Evolutionary conservation across 2,113 vertebrate genomes (phyloP), one percentile per base, ranked within the genome.

Genomic region (Zosterops japonicus): DNA sequence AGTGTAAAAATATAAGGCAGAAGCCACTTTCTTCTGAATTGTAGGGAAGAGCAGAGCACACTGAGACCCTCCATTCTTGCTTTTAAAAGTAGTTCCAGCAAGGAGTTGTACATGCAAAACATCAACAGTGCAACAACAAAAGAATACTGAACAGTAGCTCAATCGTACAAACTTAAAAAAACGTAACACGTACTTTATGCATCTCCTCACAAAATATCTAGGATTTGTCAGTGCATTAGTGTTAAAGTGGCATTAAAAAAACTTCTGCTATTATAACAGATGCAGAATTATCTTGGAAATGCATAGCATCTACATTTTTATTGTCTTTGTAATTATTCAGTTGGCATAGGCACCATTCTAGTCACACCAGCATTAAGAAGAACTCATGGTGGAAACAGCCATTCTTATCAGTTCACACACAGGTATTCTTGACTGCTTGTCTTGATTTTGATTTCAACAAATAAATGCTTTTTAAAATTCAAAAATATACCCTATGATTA

Each of bases 211-310:
- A 98, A 98, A 98, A 97, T 97, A 97, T 93, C 97, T 97, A 98
- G 94, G 96, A 97, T 98, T 97, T 97, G 97, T 98, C 98, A 98
- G 98, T 98, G 98, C 98, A 98, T 98, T 98, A 98, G 97, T 98
- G 97, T 98, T 97, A 98, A 98, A 98, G 98, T 98, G 98, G 98
- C 98, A 97, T 98, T 98, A 97, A 98, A 98, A 98, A 98, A 97
- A 92, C 57, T 94, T 98, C 98, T 98, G 98, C 97, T 97, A 95
- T 97, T 98, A 96, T 93, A 98, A 98, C 97, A 98, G 97, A 96
- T 97, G 97, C 97, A 98, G 97, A 97, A 98, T 97, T 98, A 96
- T 98, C 97, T 95, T 96, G 96, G 97, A 98, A 98, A 98, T 98
- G 98, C 98, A 98, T 97, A 98, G 98, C 98, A 98, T 98, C 97